Evolutionary conservation across 2,888 invertebrate genomes (phyloP).

Genomic region (Emesis russula): DNA sequence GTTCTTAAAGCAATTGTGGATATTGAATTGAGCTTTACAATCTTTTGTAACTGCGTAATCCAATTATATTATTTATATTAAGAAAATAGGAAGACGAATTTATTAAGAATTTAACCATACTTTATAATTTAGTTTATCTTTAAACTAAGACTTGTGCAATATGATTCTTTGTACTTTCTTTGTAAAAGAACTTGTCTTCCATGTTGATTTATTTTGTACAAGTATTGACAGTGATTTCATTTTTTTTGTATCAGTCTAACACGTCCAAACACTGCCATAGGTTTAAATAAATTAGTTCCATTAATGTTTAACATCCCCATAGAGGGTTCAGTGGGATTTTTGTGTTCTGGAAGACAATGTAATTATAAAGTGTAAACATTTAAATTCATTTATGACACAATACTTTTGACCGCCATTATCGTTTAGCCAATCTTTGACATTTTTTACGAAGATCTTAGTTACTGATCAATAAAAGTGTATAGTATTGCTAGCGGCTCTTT

Average conservation of each 20-base stretch:
- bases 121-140: conserved; percentile 14
- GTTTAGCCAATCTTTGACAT: not conserved
- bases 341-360: conserved; percentile 82
- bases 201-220: conserved; percentile 31
- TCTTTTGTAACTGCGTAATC: conserved; percentile 1
- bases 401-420: conserved; percentile 16
- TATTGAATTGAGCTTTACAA: not conserved
- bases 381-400: conserved; percentile 24
- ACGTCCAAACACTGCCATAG: conserved; percentile 93
- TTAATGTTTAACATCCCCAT: conserved; percentile 41
- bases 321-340: conserved; percentile 19
- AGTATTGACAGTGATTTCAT: conserved; percentile 19
- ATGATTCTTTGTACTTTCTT: conserved; percentile 52
- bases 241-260: conserved; percentile 68
- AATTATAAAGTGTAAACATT: conserved; percentile 43
- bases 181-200: conserved; percentile 76
- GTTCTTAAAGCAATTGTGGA: not conserved
- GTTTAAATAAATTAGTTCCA: conserved; percentile 91
- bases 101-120: conserved; percentile 20
- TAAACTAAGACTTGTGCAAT: conserved; percentile 68
- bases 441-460: too few species aligned
- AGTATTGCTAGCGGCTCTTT: too few species aligned
- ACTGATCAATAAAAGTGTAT: too few species aligned
- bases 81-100: conserved; percentile 7
- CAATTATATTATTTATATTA: conserved; percentile 14